phyloP scores from a whole-genome alignment of 2,113 vertebrate species.

The Ceyx cyanopectus region DNA sequence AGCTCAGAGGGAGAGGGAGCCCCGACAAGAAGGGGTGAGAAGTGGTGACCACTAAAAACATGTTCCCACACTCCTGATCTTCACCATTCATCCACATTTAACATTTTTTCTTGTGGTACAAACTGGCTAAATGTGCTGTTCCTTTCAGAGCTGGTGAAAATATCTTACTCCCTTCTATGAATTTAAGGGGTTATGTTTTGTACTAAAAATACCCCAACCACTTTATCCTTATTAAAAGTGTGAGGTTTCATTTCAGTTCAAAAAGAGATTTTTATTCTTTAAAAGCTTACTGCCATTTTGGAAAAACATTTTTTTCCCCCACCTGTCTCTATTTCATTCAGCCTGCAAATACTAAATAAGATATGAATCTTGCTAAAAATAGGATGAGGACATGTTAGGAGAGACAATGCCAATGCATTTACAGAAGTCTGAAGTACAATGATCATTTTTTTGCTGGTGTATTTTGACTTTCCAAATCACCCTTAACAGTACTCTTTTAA shows the following conservation, averaged over 20 bases:
- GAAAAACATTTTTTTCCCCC: neutral
- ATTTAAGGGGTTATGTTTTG: neutral
- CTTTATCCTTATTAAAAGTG: neutral
- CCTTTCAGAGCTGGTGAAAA: neutral
- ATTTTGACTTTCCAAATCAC: neutral
- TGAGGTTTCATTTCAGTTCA: neutral
- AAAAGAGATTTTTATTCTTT: neutral
- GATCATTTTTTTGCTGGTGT: neutral
- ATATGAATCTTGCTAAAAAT: conserved; percentile 9
- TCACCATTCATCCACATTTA: neutral
- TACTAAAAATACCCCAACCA: fast-evolving
- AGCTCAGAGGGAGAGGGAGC: neutral
- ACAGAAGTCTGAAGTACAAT: neutral
- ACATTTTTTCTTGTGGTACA: neutral
- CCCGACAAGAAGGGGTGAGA: neutral
- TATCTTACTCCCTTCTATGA: neutral
- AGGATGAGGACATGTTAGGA: neutral
- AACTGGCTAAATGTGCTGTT: neutral
- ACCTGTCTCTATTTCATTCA: neutral
- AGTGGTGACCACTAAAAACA: neutral
- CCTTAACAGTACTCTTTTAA: neutral
- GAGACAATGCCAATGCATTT: neutral
- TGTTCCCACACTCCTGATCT: neutral
- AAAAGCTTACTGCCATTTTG: neutral
- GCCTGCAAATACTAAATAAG: neutral